Percentiles rank a stretch among this genome's conserved stretches.
These are phyloP conservation scores for Procambarus virginalis DNA, from an alignment of 1,140 invertebrate species.

Conservation along the genomic window DNA sequence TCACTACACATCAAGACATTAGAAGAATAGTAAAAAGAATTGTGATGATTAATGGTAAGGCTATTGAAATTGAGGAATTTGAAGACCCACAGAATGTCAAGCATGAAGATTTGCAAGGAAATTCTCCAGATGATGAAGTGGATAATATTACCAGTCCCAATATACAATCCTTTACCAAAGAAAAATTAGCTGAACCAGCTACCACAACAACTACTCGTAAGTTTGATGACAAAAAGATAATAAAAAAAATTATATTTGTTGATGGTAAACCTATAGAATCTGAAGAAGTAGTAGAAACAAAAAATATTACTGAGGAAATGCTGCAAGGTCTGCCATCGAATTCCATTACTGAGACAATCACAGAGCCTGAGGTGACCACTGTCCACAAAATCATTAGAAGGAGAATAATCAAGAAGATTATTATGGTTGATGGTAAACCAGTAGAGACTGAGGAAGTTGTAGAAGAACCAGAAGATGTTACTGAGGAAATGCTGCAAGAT, in stretches of 20 bases:
- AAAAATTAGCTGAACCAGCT: neutral
- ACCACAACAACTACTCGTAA: slow-evolving; percentile 10
- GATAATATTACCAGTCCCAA: neutral
- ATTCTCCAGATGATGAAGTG: neutral
- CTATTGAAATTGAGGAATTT: slow-evolving; percentile 13
- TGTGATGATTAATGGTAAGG: slow-evolving; percentile 8
- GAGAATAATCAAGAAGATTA: no score
- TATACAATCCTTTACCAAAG: neutral
- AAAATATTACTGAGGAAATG: no score
- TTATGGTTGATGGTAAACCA: no score
- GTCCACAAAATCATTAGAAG: no score
- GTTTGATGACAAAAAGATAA: slow-evolving; percentile 14
- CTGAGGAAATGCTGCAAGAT: no score
- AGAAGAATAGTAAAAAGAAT: slow-evolving; percentile 14
- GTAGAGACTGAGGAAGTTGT: no score
- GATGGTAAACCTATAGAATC: slow-evolving; percentile 37
- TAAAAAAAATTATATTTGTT: slow-evolving; percentile 4
- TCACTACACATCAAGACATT: neutral
- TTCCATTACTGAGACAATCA: no score
- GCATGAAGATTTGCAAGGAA: neutral
- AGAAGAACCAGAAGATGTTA: no score
- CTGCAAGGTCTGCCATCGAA: no score
- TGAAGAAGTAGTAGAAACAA: no score
- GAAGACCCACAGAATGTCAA: neutral
- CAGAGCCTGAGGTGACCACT: no score